A percentile compares a stretch with the other conserved stretches of the same genome.
phyloP scores from a whole-genome alignment of 2,797 vertebrate genomes.

The Alosa sapidissima region DNA sequence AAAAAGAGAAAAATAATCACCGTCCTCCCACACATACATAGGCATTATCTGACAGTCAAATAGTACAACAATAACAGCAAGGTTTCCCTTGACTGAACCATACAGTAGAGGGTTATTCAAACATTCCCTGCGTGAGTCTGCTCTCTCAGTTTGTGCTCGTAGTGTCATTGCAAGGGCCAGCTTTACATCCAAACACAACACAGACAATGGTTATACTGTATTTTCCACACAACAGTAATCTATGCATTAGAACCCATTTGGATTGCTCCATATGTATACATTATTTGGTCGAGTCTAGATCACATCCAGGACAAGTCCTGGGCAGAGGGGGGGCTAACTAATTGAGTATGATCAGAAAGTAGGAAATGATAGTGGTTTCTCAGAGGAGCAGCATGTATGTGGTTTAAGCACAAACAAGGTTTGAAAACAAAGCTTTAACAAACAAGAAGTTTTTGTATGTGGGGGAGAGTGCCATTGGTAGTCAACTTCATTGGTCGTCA shows the following conservation, averaged over 20 bases:
- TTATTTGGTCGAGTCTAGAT: conserved; percentile 14
- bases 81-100: conserved; percentile 16
- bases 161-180: conserved; percentile 16
- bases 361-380: neutral
- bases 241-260: neutral
- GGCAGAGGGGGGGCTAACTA: neutral
- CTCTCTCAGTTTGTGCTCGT: conserved; percentile 8
- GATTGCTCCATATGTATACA: neutral
- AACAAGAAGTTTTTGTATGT: conserved; percentile 79
- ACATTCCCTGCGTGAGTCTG: conserved; percentile 23
- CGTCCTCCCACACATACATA: conserved; percentile 13
- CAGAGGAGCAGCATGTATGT: conserved; percentile 14
- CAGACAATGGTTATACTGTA: conserved; percentile 19
- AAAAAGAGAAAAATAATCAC: conserved; percentile 14
- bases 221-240: conserved; percentile 23
- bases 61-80: conserved; percentile 13
- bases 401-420: conserved; percentile 38
- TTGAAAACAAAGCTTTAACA: conserved; percentile 64
- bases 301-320: conserved; percentile 9
- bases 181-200: conserved; percentile 25
- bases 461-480: conserved; percentile 61
- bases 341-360: conserved; percentile 16
- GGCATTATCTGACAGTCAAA: conserved; percentile 22
- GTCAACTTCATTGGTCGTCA: conserved; percentile 52
- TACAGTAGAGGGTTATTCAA: conserved; percentile 21